Evolutionary conservation across 2,113 vertebrate genomes (phyloP).

Genomic region (Alouatta palliata): DNA sequence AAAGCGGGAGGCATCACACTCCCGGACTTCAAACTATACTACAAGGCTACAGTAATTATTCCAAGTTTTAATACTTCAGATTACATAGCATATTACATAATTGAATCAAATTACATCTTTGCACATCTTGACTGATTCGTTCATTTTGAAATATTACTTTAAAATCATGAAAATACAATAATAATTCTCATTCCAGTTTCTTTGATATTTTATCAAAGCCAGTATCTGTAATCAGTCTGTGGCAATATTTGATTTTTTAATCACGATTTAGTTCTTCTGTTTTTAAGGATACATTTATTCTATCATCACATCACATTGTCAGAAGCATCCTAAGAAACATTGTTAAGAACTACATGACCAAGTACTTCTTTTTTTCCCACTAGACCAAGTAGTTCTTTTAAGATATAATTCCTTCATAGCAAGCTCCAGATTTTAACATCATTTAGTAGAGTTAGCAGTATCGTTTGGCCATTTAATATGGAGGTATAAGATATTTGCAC

Average conservation of each 20-base stretch:
- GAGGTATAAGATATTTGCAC: background rate
- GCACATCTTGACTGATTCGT: background rate
- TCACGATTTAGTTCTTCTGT: constrained; percentile 23
- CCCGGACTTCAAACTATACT: too few species aligned
- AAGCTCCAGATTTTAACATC: background rate
- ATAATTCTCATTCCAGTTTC: constrained; percentile 33
- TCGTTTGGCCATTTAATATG: background rate
- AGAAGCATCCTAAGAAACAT: background rate
- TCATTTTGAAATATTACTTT: constrained; percentile 64
- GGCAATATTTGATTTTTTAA: constrained; percentile 55
- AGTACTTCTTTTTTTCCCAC: background rate
- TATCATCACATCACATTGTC: background rate
- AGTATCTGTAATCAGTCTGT: constrained; percentile 57
- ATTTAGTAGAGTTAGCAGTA: background rate
- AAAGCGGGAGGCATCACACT: too few species aligned
- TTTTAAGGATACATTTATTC: background rate
- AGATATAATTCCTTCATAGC: background rate
- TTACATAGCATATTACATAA: constrained; percentile 35
- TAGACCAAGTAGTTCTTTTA: background rate
- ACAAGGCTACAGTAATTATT: background rate
- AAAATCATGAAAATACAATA: constrained; percentile 47
- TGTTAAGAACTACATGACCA: background rate
- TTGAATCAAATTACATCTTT: constrained; percentile 59
- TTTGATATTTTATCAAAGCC: constrained; percentile 65
- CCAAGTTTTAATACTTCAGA: background rate